Conservation (phyloP, 2,797 vertebrate genomes). For the Pteropus rufus region DNA sequence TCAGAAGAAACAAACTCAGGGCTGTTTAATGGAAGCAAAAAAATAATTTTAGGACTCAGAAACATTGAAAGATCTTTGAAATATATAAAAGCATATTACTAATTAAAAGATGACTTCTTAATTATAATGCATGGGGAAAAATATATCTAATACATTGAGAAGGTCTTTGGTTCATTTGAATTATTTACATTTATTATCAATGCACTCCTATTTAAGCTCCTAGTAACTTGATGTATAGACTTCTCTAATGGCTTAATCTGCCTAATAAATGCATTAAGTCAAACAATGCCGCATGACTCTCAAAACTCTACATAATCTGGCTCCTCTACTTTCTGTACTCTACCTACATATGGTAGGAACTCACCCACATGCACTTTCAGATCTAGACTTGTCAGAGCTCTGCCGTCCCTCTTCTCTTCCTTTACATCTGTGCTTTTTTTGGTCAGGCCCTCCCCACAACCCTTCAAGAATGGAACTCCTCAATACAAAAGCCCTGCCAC, state of each 20-base stretch:
- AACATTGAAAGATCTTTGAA: background rate
- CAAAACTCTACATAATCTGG: background rate
- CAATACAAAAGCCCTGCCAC: background rate
- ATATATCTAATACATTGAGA: background rate
- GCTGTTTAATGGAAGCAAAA: background rate
- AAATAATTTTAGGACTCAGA: background rate
- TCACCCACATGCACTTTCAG: too few species aligned
- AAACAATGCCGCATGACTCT: background rate
- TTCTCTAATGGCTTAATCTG: background rate
- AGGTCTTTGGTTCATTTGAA: background rate
- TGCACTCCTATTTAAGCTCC: background rate
- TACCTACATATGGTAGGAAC: background rate
- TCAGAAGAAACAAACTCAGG: background rate
- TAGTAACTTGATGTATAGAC: background rate
- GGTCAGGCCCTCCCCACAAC: background rate
- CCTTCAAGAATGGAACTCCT: background rate
- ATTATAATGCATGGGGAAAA: background rate
- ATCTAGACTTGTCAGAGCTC: background rate
- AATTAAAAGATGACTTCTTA: background rate
- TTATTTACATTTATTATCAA: constrained; percentile 9
- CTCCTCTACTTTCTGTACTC: background rate
- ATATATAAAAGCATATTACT: background rate
- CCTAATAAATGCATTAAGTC: background rate
- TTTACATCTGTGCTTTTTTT: background rate
- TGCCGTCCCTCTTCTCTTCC: background rate